Conservation (phyloP, 1,140 invertebrate species). For the Mycetomoellerius zeteki region DNA sequence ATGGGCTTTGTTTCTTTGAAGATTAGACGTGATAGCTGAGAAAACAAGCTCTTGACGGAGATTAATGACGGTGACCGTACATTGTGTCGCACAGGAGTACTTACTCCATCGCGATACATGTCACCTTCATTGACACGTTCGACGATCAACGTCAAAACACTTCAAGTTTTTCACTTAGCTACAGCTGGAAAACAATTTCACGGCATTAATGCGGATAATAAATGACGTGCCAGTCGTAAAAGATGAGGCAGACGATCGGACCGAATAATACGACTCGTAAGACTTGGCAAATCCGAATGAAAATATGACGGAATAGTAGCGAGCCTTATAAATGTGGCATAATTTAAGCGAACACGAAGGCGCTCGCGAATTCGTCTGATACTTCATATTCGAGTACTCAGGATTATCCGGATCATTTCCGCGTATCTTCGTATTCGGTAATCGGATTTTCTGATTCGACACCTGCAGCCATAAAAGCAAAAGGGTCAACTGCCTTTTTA, state of each 20-base stretch:
- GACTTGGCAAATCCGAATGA: conserved; percentile 36
- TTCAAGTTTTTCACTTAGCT: conserved; percentile 45
- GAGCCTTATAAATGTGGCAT: conserved; percentile 43
- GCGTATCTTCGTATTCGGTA: conserved; percentile 47
- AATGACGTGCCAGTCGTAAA: conserved; percentile 30
- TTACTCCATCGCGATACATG: conserved; percentile 48
- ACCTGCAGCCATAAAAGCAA: conserved; percentile 39
- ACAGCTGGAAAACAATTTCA: conserved; percentile 41
- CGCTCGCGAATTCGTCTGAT: conserved; percentile 38
- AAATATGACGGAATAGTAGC: conserved; percentile 43
- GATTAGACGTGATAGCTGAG: conserved; percentile 59
- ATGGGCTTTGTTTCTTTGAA: conserved; percentile 61
- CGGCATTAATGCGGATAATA: conserved; percentile 47
- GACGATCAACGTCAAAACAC: conserved; percentile 59
- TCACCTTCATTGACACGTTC: conserved; percentile 55
- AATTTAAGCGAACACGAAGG: conserved; percentile 39
- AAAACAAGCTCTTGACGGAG: conserved; percentile 53
- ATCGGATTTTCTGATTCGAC: conserved; percentile 58
- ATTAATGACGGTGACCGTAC: conserved; percentile 60
- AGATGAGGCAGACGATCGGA: conserved; percentile 6
- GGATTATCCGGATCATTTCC: conserved; percentile 61
- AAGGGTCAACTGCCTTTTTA: conserved; percentile 23
- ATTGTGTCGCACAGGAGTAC: conserved; percentile 54
- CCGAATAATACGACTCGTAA: conserved; percentile 24
- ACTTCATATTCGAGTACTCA: conserved; percentile 43